phyloP scores from a whole-genome alignment of 2,113 vertebrate species.

The Brachyhypopomus gauderio region DNA sequence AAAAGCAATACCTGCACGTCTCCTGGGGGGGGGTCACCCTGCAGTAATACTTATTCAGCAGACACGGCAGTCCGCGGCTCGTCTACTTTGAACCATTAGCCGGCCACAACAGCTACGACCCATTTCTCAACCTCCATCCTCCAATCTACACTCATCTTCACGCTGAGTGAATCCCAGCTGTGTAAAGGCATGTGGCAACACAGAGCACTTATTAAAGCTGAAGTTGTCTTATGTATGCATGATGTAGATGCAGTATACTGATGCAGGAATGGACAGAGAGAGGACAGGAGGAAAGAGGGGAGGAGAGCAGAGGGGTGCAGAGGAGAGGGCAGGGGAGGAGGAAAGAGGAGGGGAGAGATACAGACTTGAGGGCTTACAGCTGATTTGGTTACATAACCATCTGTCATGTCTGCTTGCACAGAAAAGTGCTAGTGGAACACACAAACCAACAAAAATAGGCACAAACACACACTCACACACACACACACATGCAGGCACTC shows the following conservation, averaged over 20 bases:
- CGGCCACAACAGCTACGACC: too few relatives aligned
- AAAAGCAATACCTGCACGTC: neutral
- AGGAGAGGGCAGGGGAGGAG: neutral
- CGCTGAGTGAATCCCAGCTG: neutral
- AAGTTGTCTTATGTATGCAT: neutral
- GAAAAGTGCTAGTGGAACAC: slow-evolving; percentile 3
- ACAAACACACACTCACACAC: slow-evolving; percentile 12
- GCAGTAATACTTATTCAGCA: neutral
- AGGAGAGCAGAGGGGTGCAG: too few relatives aligned
- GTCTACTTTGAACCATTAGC: neutral
- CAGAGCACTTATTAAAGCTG: neutral
- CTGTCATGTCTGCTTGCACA: slow-evolving; percentile 45
- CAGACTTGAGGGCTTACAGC: slow-evolving; percentile 40
- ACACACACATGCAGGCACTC: slow-evolving; percentile 9
- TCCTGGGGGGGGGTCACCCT: neutral
- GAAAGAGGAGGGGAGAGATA: slow-evolving; percentile 26
- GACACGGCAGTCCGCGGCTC: neutral
- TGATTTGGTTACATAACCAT: slow-evolving; percentile 57
- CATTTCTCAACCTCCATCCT: neutral
- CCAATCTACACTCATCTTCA: too few relatives aligned
- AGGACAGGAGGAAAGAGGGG: too few relatives aligned
- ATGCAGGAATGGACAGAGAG: neutral
- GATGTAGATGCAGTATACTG: neutral
- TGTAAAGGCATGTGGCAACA: neutral
- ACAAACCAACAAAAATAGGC: slow-evolving; percentile 30